Percentiles rank a stretch among this genome's conserved stretches.
Evolutionary conservation across 2,888 invertebrate species (phyloP).

Genomic region (Dasypogon diadema): DNA sequence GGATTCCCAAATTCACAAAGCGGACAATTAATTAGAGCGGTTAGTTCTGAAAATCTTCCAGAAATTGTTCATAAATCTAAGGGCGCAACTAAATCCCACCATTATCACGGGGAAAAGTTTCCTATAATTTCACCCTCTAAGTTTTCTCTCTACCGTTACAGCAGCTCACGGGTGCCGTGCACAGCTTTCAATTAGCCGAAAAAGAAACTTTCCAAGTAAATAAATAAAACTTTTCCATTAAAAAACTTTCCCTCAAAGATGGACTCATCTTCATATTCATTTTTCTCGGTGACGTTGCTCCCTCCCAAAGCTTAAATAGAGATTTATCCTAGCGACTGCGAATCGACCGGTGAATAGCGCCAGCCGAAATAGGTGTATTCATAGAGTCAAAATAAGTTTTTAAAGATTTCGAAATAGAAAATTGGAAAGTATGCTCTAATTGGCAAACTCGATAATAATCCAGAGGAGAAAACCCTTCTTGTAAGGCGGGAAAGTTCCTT

Average conservation of each 20-base stretch:
- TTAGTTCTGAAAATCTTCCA: neutral
- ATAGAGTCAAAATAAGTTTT: neutral
- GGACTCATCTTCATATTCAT: neutral
- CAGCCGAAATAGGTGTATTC: neutral
- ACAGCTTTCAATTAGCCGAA: conserved; percentile 15
- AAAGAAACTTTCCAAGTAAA: conserved; percentile 9
- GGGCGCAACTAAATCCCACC: too few relatives aligned
- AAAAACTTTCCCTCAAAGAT: neutral
- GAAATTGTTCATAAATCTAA: too few relatives aligned
- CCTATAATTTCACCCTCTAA: neutral
- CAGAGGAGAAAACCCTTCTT: neutral
- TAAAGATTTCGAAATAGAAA: too few relatives aligned
- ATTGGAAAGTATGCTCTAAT: neutral
- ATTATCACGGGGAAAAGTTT: neutral
- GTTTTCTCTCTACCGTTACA: neutral
- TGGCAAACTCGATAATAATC: neutral
- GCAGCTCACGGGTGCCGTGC: conserved; percentile 3
- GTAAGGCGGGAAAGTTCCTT: too few relatives aligned
- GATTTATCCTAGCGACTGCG: neutral
- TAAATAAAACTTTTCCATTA: conserved; percentile 39
- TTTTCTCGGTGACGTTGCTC: neutral
- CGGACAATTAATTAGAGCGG: neutral
- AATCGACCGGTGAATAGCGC: neutral
- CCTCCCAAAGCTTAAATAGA: neutral
- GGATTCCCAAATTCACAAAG: neutral